Base-by-base conservation (phyloP, 2,888 invertebrate genomes). In the Ommatoiulus sabulosus region DNA sequence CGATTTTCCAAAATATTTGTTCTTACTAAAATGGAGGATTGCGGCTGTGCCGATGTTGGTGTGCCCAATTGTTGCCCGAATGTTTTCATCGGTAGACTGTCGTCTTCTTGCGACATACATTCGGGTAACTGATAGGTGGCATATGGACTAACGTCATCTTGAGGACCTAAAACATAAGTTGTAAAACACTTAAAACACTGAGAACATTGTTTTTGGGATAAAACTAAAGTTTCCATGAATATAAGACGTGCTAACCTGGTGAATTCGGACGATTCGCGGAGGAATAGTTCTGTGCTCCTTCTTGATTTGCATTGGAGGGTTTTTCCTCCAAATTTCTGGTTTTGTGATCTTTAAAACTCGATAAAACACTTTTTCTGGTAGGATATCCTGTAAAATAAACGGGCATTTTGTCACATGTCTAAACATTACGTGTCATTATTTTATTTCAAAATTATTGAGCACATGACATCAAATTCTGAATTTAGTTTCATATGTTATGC, bases 121-220 rank as follows among this genome's bases (percentile, higher is more conserved):
- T 88, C 89, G 12, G 89, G 89, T 35, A 89, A 86, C 35, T 89
- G 89, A 44, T 89, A 89, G n/a, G 89, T 89, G 35, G 89, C 89
- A 52, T 89, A 89, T n/a, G 89, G 89, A 63, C 89, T 80, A 24
- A 89, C 85, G 48, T 89, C 89, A 88, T 89, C 89, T 87, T 87
- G 89, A 24, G 52, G 57, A n/a, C 87, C 89, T 89, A 20, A 43
- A 24, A 17, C 3, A 35, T 35, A 35, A 35, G 0, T 35, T 35
- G 35, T 35, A 35, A 35, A 35, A 35, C 35, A 35, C 35, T 35
- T 35, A 35, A 35, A 35, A 35, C 35, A 35, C 35, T 35, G 35
- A 35, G 35, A 35, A 35, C 35, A 35, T 35, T 35, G 35, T 35
- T 35, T 35, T 35, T 35, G 35, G 35, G 35, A 35, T 35, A 35